phyloP scores from a whole-genome alignment of 2,888 invertebrate genomes.

The Drosophila cracens region DNA sequence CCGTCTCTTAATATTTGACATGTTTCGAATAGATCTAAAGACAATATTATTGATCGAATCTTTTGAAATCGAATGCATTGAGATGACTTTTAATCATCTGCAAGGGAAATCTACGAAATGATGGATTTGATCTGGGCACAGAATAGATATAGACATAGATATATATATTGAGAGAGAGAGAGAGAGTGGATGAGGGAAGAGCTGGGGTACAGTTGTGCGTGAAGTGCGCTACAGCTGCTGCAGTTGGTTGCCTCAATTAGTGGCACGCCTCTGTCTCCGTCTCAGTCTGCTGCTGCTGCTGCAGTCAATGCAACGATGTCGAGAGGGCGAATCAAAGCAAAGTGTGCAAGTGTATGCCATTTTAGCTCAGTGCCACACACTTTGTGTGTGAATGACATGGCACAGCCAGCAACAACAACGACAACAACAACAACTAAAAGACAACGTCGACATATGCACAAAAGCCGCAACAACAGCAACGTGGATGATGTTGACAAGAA shows the following conservation, averaged over 20 bases:
- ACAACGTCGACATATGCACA: constrained; percentile 70
- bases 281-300: constrained; percentile 1
- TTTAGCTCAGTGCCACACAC: constrained; percentile 72
- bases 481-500: constrained; percentile 40
- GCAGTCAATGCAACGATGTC: constrained; percentile 16
- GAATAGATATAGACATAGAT: not conserved
- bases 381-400: constrained; percentile 78
- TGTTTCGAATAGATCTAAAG: not conserved
- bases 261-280: constrained; percentile 62
- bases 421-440: constrained; percentile 45
- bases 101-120: not conserved
- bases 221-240: constrained; percentile 54
- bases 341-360: constrained; percentile 76
- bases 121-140: constrained; percentile 6
- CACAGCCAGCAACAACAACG: constrained; percentile 54
- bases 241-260: constrained; percentile 78
- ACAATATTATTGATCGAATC: not conserved
- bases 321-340: constrained; percentile 61
- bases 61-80: not conserved
- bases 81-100: not conserved
- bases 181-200: not conserved
- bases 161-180: not conserved
- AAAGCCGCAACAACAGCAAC: constrained; percentile 45
- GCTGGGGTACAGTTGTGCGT: constrained; percentile 55
- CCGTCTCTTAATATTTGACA: not conserved